These are phyloP conservation scores for Drosophila subpulchrella DNA, from an alignment of 1,140 invertebrate species.

Conservation along the genomic window DNA sequence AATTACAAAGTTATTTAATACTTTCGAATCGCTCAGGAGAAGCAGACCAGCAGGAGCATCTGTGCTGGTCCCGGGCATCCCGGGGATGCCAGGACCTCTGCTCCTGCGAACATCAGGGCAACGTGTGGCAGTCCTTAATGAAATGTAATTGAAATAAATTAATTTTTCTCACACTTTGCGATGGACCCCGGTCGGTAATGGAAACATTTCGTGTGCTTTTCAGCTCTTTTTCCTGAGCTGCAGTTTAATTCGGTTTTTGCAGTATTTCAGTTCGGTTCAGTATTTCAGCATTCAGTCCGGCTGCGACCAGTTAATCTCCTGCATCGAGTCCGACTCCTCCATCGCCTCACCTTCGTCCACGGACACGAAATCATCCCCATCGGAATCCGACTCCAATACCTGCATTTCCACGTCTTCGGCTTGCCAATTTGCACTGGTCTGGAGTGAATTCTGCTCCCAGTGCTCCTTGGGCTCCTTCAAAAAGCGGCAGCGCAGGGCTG, in stretches of 20 bases:
- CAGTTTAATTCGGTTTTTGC: conserved; percentile 29
- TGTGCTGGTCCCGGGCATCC: not conserved
- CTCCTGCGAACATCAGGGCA: conserved; percentile 43
- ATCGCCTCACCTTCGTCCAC: not conserved
- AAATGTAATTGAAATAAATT: conserved; percentile 81
- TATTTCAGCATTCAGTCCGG: conserved; percentile 14
- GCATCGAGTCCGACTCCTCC: not conserved
- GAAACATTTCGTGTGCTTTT: conserved; percentile 24
- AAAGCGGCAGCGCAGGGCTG: conserved; percentile 19
- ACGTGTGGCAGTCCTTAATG: conserved; percentile 75
- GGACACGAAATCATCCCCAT: not conserved
- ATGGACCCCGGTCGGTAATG: conserved; percentile 15
- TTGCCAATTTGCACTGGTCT: not conserved
- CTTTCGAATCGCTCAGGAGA: conserved; percentile 61
- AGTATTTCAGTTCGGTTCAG: conserved; percentile 7
- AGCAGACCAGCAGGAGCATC: conserved; percentile 38
- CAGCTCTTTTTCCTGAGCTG: conserved; percentile 1
- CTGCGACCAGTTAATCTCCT: conserved; percentile 15
- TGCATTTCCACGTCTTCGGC: not conserved
- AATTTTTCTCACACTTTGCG: conserved; percentile 47
- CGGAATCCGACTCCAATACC: not conserved
- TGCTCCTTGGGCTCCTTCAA: conserved; percentile 29
- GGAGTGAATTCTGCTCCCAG: conserved; percentile 3
- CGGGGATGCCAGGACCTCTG: conserved; percentile 14
- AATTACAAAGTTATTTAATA: conserved; percentile 84